phyloP scores from a whole-genome alignment of 2,113 vertebrate species.

The Cheirogaleus medius region DNA sequence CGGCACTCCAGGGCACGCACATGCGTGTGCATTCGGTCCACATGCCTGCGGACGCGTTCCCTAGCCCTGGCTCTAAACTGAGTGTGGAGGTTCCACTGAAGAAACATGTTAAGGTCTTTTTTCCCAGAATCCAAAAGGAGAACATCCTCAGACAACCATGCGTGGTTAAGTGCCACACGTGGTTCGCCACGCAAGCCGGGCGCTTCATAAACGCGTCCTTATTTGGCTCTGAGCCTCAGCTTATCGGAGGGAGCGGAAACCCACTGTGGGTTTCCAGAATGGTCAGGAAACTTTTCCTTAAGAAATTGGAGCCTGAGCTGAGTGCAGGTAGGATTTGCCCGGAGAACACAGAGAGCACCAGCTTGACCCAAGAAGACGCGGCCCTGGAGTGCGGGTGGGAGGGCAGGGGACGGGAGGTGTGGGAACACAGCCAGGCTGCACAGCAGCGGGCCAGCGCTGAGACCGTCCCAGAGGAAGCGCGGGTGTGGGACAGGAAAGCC shows the following conservation, averaged over 20 bases:
- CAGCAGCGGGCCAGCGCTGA: neutral
- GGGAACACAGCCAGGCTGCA: too few relatives aligned
- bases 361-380: too few relatives aligned
- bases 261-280: neutral
- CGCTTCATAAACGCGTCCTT: too few relatives aligned
- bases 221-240: neutral
- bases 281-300: neutral
- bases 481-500: neutral
- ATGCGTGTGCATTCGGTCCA: accelerated
- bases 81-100: neutral
- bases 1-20: neutral
- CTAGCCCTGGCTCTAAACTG: neutral
- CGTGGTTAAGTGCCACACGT: accelerated
- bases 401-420: too few relatives aligned
- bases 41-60: neutral
- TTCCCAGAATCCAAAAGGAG: neutral
- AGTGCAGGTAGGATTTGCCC: neutral
- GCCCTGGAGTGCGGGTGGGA: neutral
- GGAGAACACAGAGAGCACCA: too few relatives aligned
- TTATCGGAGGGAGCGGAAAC: neutral
- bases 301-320: neutral
- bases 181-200: neutral
- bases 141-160: accelerated
- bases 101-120: too few relatives aligned
- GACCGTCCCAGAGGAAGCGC: neutral